Percentiles rank a stretch among this genome's conserved stretches.
Conservation (phyloP, 1,140 invertebrate species). For the Lasioglossum albipes region DNA sequence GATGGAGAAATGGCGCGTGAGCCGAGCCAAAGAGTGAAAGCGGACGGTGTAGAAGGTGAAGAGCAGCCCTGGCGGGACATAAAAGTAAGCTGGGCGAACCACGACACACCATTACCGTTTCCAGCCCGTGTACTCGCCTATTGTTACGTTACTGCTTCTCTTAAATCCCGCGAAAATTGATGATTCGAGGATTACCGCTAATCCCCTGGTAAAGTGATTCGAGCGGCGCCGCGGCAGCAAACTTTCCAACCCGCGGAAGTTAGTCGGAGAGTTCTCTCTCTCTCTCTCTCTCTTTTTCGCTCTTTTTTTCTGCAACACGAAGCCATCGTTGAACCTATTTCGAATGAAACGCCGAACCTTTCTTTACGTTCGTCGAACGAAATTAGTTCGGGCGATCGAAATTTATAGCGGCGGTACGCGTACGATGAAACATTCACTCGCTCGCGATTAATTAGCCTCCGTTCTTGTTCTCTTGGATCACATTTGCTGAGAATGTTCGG, state of each 20-base stretch:
- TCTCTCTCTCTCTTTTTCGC: not conserved
- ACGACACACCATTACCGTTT: constrained; percentile 75
- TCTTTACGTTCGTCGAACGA: not conserved
- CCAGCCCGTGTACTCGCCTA: constrained; percentile 55
- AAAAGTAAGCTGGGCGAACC: constrained; percentile 75
- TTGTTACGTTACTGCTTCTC: constrained; percentile 57
- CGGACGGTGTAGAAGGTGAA: constrained; percentile 34
- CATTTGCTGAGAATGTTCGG: too few species aligned
- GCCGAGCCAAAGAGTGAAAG: constrained; percentile 44
- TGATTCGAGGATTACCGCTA: too few species aligned
- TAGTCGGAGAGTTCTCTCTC: too few species aligned
- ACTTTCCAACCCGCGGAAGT: too few species aligned
- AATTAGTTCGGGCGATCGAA: not conserved
- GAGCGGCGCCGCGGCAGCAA: too few species aligned
- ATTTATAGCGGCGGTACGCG: not conserved
- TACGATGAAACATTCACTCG: too few species aligned
- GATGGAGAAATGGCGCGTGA: constrained; percentile 30
- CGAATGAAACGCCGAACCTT: not conserved
- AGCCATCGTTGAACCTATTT: not conserved
- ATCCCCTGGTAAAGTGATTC: too few species aligned
- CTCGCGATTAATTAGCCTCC: too few species aligned
- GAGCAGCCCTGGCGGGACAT: constrained; percentile 66
- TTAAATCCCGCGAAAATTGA: too few species aligned
- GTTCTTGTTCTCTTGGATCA: too few species aligned
- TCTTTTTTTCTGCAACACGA: not conserved